Evolutionary conservation across 2,797 vertebrate species (phyloP), one percentile per base, ranked within the genome.

Genomic region (Lepus oiostolus): DNA sequence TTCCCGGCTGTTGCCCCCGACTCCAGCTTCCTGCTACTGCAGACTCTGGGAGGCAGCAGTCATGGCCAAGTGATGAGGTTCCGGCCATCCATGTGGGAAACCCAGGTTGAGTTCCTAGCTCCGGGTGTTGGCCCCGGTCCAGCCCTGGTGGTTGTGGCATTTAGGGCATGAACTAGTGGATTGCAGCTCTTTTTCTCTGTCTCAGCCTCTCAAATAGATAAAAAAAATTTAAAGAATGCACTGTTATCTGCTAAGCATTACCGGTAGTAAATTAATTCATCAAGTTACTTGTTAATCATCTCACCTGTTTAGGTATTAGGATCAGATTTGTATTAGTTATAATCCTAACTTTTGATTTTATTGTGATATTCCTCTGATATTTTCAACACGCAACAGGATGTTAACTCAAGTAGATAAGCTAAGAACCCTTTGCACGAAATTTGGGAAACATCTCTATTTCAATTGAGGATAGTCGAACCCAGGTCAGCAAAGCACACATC

Each of bases 251-350:
- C 19, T 9, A 85, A 84, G 32, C 54, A 52, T 75, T 75, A 38
- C 42, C 72, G 68, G 58, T 79, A 8, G n/a, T 60, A 8, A 70
- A 89, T 28, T 87, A 60, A 0, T 71, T 58, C 54, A 16, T 21
- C 19, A 58, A 86, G 88, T 86, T 94, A 58, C 54, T 85, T 22
- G 9, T 74, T 94, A 50, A 90, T 90, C 90, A 85, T 84, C 38
- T 93, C 26, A 21, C 60, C 67, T 67, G 30, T 82, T 85, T 82
- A 77, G 90, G 52, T 47, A 19, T 91, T 82, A 85, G 32, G 38
- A 28, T 80, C 81, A 82, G 88, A 75, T 32, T n/a, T 58, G 0
- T 52, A 67, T 65, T 7, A 92, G 42, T 60, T 85, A 42, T 93
- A 92, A 67, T 7, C 79, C 80, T 88, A 80, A 50, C 70, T 92